Evolutionary conservation across 1,140 invertebrate species (phyloP).

Genomic region (Bombus vancouverensis): DNA sequence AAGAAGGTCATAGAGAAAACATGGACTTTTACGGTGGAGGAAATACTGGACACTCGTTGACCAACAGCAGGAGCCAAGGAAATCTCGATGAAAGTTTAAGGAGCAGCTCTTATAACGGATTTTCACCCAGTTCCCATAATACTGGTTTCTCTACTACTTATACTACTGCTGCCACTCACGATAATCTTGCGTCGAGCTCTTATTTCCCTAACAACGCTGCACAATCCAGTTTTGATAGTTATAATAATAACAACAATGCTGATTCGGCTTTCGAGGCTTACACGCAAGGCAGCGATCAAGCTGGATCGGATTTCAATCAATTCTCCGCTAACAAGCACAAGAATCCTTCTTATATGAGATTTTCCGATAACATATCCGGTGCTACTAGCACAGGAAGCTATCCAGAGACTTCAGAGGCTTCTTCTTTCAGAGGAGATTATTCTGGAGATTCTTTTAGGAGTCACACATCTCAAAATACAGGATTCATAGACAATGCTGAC

Average conservation of each 20-base stretch:
- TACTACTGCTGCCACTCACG: constrained; percentile 15
- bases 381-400: constrained; percentile 11
- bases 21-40: constrained; percentile 42
- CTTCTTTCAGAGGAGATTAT: constrained; percentile 39
- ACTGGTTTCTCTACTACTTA: constrained; percentile 28
- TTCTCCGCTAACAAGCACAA: constrained; percentile 41
- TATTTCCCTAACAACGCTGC: constrained; percentile 22
- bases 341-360: constrained; percentile 32
- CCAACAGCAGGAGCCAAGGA: constrained; percentile 35
- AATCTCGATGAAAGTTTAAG: constrained; percentile 33
- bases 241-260: constrained; percentile 25
- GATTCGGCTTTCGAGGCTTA: constrained; percentile 41
- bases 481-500: constrained; percentile 17
- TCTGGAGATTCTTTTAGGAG: neutral
- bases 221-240: constrained; percentile 36
- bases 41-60: constrained; percentile 23
- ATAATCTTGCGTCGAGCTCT: constrained; percentile 28
- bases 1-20: constrained; percentile 46
- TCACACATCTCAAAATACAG: neutral
- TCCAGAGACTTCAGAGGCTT: constrained; percentile 7
- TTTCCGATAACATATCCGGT: neutral
- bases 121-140: constrained; percentile 45
- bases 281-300: constrained; percentile 10
- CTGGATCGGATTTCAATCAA: constrained; percentile 44
- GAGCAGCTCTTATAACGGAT: constrained; percentile 49